phyloP scores from a whole-genome alignment of 2,888 invertebrate species.

The Ennomos erosarius region DNA sequence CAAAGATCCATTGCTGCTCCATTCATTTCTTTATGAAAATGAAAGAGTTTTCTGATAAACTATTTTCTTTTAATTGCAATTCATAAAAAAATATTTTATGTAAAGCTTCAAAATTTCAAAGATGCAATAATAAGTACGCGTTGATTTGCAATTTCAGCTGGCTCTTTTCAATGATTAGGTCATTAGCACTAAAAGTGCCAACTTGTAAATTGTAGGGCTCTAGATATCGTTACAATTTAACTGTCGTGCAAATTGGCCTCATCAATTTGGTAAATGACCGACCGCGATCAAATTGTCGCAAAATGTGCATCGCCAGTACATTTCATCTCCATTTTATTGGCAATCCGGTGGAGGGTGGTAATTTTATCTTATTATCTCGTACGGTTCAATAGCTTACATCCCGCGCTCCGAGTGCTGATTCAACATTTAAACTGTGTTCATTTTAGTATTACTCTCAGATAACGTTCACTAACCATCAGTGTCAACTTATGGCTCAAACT shows the following conservation, averaged over 20 bases:
- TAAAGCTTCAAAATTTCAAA: too few species aligned
- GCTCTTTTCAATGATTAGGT: slow-evolving; percentile 31
- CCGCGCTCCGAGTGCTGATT: slow-evolving; percentile 33
- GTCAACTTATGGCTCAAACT: slow-evolving; percentile 37
- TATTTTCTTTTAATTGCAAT: too few species aligned
- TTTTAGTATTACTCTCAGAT: slow-evolving; percentile 35
- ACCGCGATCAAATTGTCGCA: slow-evolving; percentile 57
- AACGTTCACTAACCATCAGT: slow-evolving; percentile 38
- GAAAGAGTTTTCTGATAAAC: too few species aligned
- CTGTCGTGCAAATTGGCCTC: slow-evolving; percentile 56
- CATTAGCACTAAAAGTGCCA: slow-evolving; percentile 37
- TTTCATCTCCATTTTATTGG: slow-evolving; percentile 60
- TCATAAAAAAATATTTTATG: too few species aligned
- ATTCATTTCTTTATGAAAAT: too few species aligned
- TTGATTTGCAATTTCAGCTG: slow-evolving; percentile 24
- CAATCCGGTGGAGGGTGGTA: slow-evolving; percentile 52
- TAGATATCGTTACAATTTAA: slow-evolving; percentile 52
- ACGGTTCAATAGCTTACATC: slow-evolving; percentile 43
- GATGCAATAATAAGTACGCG: too few species aligned
- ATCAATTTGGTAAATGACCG: slow-evolving; percentile 62
- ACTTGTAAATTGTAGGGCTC: slow-evolving; percentile 35
- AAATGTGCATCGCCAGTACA: slow-evolving; percentile 58
- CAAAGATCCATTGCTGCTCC: too few species aligned
- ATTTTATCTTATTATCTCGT: slow-evolving; percentile 56
- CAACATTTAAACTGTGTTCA: slow-evolving; percentile 41